These are phyloP conservation scores for Mythimna loreyi DNA, from an alignment of 2,888 invertebrate species.

Conservation along the genomic window DNA sequence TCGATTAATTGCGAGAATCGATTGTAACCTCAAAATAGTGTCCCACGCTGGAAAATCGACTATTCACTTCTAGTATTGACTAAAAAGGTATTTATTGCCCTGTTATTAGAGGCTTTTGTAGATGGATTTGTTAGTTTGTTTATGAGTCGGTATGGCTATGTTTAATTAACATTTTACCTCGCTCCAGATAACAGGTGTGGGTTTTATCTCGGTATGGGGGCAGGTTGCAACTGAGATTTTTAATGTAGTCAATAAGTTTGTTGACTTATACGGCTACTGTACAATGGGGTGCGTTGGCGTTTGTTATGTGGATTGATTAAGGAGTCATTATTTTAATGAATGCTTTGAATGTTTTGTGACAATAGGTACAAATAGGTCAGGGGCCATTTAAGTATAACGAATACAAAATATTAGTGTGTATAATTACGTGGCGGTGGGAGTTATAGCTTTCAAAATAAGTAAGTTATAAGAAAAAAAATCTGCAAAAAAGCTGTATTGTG, in stretches of 20 bases:
- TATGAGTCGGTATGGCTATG: conserved; percentile 73
- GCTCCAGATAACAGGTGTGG: conserved; percentile 80
- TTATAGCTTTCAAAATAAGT: no score
- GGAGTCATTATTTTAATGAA: conserved; percentile 26
- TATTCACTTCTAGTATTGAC: conserved; percentile 6
- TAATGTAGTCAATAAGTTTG: conserved; percentile 48
- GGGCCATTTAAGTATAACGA: background rate
- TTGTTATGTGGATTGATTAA: background rate
- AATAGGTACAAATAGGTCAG: conserved; percentile 1
- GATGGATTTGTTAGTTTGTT: conserved; percentile 55
- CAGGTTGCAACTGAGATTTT: conserved; percentile 53
- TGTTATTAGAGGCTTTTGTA: conserved; percentile 58
- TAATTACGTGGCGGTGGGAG: no score
- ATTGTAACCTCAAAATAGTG: conserved; percentile 83
- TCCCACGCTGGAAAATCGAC: conserved; percentile 76
- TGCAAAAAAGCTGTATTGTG: no score
- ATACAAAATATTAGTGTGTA: no score
- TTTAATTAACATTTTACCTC: conserved; percentile 85
- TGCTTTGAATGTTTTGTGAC: background rate
- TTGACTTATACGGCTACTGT: conserved; percentile 23
- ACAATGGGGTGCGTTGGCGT: conserved; percentile 29
- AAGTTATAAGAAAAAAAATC: no score
- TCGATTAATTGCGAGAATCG: conserved; percentile 80
- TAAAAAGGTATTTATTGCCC: conserved; percentile 66
- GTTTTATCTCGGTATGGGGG: conserved; percentile 55